Base-by-base conservation (phyloP, 2,113 vertebrate genomes). In the Crocuta crocuta region DNA sequence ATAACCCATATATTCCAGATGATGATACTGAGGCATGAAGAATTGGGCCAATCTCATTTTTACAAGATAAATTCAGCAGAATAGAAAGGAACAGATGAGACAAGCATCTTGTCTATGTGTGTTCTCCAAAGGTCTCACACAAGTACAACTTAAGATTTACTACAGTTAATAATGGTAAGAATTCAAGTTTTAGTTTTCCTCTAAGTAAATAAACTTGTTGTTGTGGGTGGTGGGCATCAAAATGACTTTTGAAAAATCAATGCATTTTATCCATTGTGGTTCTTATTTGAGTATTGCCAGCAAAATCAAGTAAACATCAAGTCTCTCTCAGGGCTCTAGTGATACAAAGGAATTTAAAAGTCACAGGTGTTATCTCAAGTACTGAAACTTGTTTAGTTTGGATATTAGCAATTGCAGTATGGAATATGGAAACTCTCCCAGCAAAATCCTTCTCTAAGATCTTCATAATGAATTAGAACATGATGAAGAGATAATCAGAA, bases 231-330 rank as follows among this genome's bases (percentile, higher is more conserved):
- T 89, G 43, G 35, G 61, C 78, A 90, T 66, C 95, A 95, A 91
- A 95, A 24, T 76, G 84, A 92, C 80, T 92, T 95, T 86, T 89
- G 31, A 78, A 96, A 94, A 91, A 79, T 39, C 76, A 73, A 31
- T 94, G n/a, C 1, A 61, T 91, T 93, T 89, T 91, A 93, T 68
- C 26, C 31, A 93, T 31, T 50, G 23, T 89, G 31, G 8, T 91
- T 95, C n/a, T 97, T 81, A 97, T 74, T 94, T 92, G 28, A 93
- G 7, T 81, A 74, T 74, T 81, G 21, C 7, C 26, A 89, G 70
- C 10, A 19, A 88, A 87, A 95, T 82, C 93, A 83, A 93, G 61
- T 66, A 96, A 97, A 97, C 73, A 58, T 79, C 79, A 97, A 87
- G 50, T 93, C 16, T 94, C 26, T 94, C 8, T 95, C 70, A 85